Percentiles rank a stretch among this genome's conserved stretches.
phyloP scores from a whole-genome alignment of 1,140 invertebrate species.

The Mercenaria mercenaria region DNA sequence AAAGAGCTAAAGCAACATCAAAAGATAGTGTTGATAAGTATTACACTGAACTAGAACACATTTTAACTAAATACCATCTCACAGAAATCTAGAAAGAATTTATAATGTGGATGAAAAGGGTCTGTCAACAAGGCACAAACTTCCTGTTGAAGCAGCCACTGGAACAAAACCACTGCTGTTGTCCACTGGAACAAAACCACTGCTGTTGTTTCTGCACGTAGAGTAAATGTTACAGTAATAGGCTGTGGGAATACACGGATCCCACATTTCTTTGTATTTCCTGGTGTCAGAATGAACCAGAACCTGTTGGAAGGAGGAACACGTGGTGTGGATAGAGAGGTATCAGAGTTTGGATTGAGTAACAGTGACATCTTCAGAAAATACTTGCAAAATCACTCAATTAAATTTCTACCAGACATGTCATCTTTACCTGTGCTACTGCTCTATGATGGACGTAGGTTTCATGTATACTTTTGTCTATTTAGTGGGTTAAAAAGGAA shows the following conservation, averaged over 20 bases:
- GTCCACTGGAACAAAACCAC: too few species aligned
- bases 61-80: not conserved
- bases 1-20: not conserved
- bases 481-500: constrained; percentile 14
- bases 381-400: constrained; percentile 30
- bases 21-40: not conserved
- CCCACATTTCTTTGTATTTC: constrained; percentile 85
- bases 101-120: constrained; percentile 8
- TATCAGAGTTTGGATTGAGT: constrained; percentile 50
- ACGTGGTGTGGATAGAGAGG: constrained; percentile 20
- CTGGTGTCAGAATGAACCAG: constrained; percentile 56
- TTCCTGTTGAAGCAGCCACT: not conserved
- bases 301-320: constrained; percentile 28
- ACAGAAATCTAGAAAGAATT: not conserved
- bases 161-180: not conserved
- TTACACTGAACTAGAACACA: not conserved
- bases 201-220: not conserved
- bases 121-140: not conserved
- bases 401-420: not conserved
- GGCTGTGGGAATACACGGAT: constrained; percentile 65
- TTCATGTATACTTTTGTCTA: not conserved
- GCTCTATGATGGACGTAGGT: constrained; percentile 32
- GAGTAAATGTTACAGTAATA: not conserved
- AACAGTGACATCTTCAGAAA: constrained; percentile 27
- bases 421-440: not conserved